Evolutionary conservation across 2,113 vertebrate species (phyloP).

Genomic region (Sceloporus undulatus): DNA sequence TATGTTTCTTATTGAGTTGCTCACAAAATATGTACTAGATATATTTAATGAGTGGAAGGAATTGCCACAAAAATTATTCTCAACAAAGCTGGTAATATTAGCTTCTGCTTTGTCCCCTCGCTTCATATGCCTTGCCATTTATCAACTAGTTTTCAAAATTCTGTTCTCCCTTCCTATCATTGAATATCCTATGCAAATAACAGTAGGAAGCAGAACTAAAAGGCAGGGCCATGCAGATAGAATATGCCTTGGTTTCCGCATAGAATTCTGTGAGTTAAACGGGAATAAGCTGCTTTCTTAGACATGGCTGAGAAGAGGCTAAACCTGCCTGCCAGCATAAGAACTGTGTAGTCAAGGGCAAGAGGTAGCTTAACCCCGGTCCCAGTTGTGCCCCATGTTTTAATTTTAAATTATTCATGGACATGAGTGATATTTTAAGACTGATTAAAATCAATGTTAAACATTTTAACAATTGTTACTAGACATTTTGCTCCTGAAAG

Average conservation of each 20-base stretch:
- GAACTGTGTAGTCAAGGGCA: too few species aligned
- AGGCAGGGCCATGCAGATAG: too few species aligned
- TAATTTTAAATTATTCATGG: too few species aligned
- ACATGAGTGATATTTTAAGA: too few species aligned
- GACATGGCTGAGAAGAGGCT: background rate
- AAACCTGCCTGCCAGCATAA: too few species aligned
- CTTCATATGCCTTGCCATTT: background rate
- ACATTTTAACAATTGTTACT: too few species aligned
- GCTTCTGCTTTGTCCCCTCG: too few species aligned
- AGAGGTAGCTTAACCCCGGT: too few species aligned
- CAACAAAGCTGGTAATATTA: background rate
- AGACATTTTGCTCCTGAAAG: too few species aligned
- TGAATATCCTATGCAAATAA: background rate
- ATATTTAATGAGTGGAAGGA: background rate
- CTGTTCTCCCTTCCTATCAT: background rate
- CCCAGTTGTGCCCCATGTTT: too few species aligned
- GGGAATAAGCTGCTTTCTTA: background rate
- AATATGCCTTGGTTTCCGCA: background rate
- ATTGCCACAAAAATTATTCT: background rate
- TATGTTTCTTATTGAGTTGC: fast-evolving
- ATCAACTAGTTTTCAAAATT: background rate
- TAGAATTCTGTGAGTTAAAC: background rate
- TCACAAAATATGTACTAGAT: background rate
- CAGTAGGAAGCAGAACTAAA: background rate
- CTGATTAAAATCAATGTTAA: too few species aligned